Base-by-base conservation (phyloP, 2,797 vertebrate genomes). In the Carcharodon carcharias region DNA sequence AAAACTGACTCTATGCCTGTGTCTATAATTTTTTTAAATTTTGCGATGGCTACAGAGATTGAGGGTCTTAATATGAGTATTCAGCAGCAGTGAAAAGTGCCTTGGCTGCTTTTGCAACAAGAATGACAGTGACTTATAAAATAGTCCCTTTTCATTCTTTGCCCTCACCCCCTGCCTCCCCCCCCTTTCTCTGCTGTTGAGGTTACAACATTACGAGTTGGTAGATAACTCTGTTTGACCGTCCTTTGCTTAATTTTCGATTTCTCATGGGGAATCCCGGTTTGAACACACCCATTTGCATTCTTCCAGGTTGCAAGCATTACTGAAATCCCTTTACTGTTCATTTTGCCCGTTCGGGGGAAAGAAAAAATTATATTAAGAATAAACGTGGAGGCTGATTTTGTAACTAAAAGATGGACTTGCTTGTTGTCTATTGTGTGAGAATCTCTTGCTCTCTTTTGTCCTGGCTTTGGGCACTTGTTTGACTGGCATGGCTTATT, bases 401-500 rank as follows among this genome's bases (percentile, higher is more conserved):
- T 99, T 99, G 98, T 99, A 98, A 98, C 98, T 98, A 98, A 99
- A 99, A 99, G 99, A 99, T 99, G 98, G 99, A 98, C 99, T 99
- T 99, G 98, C 99, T 99, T 99, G 99, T 99, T 99, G 98, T 98
- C 98, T 98, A 99, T 99, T 99, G 99, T 99, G 98, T 98, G 98
- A 98, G 98, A 98, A 99, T 98, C 99, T 99, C 99, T 99, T 98
- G 98, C 99, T 98, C 97, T 98, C 98, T 98, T 98, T 98, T 98
- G 98, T 98, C 98, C 98, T 98, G 98, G 98, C 98, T 98, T 98
- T 98, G 98, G 97, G 98, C 98, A 98, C 99, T 99, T 99, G 99
- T 99, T 99, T 99, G 99, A 99, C 99, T 99, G 99, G 99, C 99
- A 98, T 98, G 98, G 98, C 99, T 99, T 99, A 99, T 99, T 99